Conservation (phyloP, 2,888 invertebrate genomes). For the Lomographa bimaculata region DNA sequence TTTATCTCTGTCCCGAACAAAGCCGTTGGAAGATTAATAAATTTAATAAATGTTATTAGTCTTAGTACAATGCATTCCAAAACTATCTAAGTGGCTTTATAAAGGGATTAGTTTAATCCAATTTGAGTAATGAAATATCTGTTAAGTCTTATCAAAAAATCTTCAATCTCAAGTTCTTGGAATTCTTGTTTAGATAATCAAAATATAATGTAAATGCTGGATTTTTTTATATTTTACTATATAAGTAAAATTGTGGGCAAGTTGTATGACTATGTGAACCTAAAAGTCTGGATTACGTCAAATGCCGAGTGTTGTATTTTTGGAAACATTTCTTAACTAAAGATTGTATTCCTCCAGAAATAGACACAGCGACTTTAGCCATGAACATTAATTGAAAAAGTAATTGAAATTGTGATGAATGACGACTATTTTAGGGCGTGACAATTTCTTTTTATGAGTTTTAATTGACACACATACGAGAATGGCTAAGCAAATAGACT, state of each 20-base stretch:
- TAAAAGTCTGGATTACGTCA: too few species aligned
- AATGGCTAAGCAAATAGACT: too few species aligned
- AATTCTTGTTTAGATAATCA: too few species aligned
- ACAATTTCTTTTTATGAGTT: slow-evolving; percentile 10
- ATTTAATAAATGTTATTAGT: slow-evolving; percentile 8
- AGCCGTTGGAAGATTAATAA: slow-evolving; percentile 11
- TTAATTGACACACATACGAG: too few species aligned
- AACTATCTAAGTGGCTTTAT: slow-evolving; percentile 8
- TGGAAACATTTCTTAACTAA: slow-evolving; percentile 11
- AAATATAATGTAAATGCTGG: too few species aligned
- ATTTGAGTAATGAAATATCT: too few species aligned
- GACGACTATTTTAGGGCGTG: slow-evolving; percentile 16
- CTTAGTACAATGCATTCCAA: slow-evolving; percentile 7
- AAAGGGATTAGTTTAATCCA: slow-evolving; percentile 4
- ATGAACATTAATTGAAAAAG: slow-evolving; percentile 10
- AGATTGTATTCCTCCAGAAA: slow-evolving; percentile 9
- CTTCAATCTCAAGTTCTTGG: too few species aligned
- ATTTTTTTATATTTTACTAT: too few species aligned
- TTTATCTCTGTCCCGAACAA: slow-evolving; percentile 11
- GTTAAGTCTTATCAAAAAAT: too few species aligned
- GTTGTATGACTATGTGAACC: too few species aligned
- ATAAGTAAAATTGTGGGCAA: too few species aligned
- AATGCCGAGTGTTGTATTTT: too few species aligned
- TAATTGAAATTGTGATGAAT: slow-evolving; percentile 3
- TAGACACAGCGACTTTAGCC: slow-evolving; percentile 12